Conservation (phyloP, 2,113 vertebrate genomes). For the Scortum barcoo region DNA sequence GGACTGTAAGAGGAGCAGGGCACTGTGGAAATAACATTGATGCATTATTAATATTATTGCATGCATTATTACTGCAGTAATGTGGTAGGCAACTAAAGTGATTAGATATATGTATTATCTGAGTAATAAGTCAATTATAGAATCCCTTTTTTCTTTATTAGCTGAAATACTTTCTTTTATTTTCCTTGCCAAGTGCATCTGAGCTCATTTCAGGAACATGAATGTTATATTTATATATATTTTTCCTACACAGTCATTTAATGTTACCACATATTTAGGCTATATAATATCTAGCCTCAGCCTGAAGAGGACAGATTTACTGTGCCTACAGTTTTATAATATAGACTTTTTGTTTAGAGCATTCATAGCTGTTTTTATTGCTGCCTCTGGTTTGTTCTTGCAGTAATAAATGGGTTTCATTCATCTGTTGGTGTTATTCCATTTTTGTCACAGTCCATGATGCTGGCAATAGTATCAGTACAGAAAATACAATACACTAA, state of each 20-base stretch:
- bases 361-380: slow-evolving; percentile 3
- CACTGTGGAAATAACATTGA: slow-evolving; percentile 22
- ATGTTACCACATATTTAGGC: neutral
- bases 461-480: neutral
- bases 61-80: slow-evolving; percentile 40
- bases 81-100: neutral
- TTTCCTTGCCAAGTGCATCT: neutral
- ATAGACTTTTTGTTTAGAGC: neutral
- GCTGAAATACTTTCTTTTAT: neutral
- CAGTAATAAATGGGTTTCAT: neutral
- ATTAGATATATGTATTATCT: neutral
- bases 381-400: neutral
- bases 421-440: neutral
- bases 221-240: neutral
- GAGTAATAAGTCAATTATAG: neutral
- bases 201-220: neutral
- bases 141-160: neutral
- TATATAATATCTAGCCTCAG: neutral
- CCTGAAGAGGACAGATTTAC: slow-evolving; percentile 13
- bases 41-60: slow-evolving; percentile 39
- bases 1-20: neutral
- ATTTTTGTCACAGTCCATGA: neutral
- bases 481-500: neutral
- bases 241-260: neutral
- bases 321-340: neutral